Evolutionary conservation across 2,888 invertebrate genomes (phyloP).

Genomic region (Cactoblastis cactorum): DNA sequence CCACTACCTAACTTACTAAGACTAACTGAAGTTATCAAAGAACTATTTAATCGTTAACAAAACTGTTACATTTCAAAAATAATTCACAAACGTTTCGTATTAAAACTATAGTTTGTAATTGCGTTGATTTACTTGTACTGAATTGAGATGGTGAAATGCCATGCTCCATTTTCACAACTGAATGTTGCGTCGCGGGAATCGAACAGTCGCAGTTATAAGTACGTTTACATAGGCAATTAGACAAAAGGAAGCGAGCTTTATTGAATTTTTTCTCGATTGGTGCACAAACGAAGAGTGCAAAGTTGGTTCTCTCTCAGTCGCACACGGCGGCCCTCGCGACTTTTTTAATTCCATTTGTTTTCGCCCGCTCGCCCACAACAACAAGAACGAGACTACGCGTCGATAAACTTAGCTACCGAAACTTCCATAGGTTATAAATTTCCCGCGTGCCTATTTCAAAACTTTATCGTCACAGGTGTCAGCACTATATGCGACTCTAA

Average conservation of each 20-base stretch:
- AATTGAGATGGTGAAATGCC: conserved; percentile 30
- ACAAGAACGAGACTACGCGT: conserved; percentile 23
- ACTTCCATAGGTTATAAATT: conserved; percentile 33
- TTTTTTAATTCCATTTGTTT: conserved; percentile 60
- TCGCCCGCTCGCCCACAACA: conserved; percentile 31
- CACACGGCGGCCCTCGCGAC: conserved; percentile 41
- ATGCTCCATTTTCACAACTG: conserved; percentile 40
- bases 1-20: conserved; percentile 1
- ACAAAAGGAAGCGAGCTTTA: conserved; percentile 72
- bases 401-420: conserved; percentile 27
- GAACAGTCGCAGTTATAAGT: conserved; percentile 54
- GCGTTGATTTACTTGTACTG: conserved; percentile 17
- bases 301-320: conserved; percentile 57
- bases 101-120: neutral
- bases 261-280: conserved; percentile 76
- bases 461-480: conserved; percentile 36
- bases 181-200: conserved; percentile 51
- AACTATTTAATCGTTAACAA: neutral
- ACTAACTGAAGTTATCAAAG: neutral
- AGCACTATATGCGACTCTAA: conserved; percentile 36
- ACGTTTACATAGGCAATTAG: conserved; percentile 72
- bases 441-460: conserved; percentile 45
- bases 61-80: neutral
- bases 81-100: neutral
- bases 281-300: conserved; percentile 71